Evolutionary conservation across 2,888 invertebrate genomes (phyloP).

Genomic region (Drosophila siamana): DNA sequence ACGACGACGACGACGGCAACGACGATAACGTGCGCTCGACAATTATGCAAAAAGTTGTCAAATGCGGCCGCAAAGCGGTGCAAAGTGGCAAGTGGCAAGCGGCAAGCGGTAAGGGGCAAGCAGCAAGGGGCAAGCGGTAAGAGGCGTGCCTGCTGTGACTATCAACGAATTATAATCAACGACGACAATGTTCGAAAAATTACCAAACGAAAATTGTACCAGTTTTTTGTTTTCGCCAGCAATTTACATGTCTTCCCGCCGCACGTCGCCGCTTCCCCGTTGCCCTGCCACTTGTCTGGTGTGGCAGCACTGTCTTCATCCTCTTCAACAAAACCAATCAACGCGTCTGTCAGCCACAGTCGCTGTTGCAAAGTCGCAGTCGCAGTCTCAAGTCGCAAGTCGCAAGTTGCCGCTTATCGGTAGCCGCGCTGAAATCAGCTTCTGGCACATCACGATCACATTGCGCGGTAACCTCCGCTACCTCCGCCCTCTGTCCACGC

Average conservation of each 20-base stretch:
- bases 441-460: constrained; percentile 83
- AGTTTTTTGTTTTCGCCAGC: constrained; percentile 58
- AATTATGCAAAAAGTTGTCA: constrained; percentile 80
- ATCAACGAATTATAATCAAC: constrained; percentile 72
- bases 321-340: constrained; percentile 79
- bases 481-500: neutral
- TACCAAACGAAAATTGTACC: constrained; percentile 65
- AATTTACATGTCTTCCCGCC: constrained; percentile 83
- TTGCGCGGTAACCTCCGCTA: constrained; percentile 28
- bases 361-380: constrained; percentile 29
- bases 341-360: constrained; percentile 80
- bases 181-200: constrained; percentile 34
- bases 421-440: constrained; percentile 81
- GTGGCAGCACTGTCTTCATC: neutral
- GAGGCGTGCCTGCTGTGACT: constrained; percentile 65
- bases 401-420: constrained; percentile 78
- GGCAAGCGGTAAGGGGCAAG: neutral
- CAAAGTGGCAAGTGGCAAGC: neutral
- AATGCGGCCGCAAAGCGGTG: constrained; percentile 41
- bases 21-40: constrained; percentile 14
- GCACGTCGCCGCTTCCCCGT: constrained; percentile 30
- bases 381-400: constrained; percentile 12
- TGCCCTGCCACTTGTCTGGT: neutral
- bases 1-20: too few species aligned
- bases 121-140: constrained; percentile 36